phyloP scores from a whole-genome alignment of 2,797 vertebrate species.

The Girardinus metallicus region DNA sequence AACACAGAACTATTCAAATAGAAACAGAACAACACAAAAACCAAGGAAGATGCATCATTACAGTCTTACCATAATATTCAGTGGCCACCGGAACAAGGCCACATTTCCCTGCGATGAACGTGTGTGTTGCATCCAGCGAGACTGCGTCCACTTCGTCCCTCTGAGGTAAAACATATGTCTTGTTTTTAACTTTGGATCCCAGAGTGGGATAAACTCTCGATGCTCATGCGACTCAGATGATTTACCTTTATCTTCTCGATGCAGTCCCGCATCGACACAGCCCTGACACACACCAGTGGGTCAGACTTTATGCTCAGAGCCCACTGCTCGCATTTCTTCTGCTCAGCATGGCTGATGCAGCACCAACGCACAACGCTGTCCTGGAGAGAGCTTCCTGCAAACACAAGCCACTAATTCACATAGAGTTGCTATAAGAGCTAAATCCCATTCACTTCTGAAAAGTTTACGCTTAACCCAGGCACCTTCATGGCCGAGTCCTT shows the following conservation, averaged over 20 bases:
- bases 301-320: conserved; percentile 88
- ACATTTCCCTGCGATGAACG: conserved; percentile 89
- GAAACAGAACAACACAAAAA: background rate
- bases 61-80: conserved; percentile 87
- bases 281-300: conserved; percentile 89
- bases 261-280: conserved; percentile 85
- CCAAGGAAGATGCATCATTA: background rate
- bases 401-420: conserved; percentile 17
- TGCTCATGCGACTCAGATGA: background rate
- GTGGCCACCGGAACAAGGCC: conserved; percentile 89
- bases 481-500: conserved; percentile 94
- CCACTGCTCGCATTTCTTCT: conserved; percentile 91
- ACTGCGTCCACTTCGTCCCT: conserved; percentile 90
- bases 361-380: conserved; percentile 93
- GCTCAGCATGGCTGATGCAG: conserved; percentile 90
- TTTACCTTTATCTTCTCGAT: conserved; percentile 91
- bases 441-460: background rate
- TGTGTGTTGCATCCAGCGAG: conserved; percentile 89
- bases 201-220: background rate
- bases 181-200: background rate
- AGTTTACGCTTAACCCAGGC: background rate
- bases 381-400: conserved; percentile 89
- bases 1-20: background rate
- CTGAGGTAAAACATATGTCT: conserved; percentile 62
- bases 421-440: conserved; percentile 8